phyloP scores from a whole-genome alignment of 1,140 invertebrate species.

The Sipha flava region DNA sequence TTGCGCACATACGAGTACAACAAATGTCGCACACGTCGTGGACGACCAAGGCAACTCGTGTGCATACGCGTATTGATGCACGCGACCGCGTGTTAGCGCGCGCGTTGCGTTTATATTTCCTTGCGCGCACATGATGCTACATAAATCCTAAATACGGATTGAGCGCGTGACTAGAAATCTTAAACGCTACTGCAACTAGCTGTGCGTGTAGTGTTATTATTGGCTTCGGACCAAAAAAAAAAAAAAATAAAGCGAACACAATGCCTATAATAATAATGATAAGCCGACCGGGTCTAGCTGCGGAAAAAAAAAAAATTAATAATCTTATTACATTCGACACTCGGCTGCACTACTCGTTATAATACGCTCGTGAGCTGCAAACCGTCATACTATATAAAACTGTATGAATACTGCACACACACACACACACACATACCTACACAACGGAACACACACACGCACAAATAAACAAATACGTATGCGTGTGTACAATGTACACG shows the following conservation, averaged over 20 bases:
- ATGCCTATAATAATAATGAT: not conserved
- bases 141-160: slow-evolving; percentile 11
- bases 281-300: not conserved
- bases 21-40: not conserved
- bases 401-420: no score
- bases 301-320: not conserved
- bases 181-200: not conserved
- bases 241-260: not conserved
- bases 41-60: no score
- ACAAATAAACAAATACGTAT: no score
- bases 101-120: not conserved
- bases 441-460: no score
- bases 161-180: slow-evolving; percentile 18
- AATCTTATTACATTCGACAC: not conserved
- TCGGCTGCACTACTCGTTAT: no score
- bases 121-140: slow-evolving; percentile 4
- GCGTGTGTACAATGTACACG: no score
- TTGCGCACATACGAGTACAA: not conserved
- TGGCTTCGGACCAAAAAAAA: not conserved
- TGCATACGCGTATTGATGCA: not conserved
- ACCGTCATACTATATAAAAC: no score
- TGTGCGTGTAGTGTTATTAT: not conserved
- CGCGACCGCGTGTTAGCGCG: no score
- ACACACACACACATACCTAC: not conserved
- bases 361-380: no score